Evolutionary conservation across 2,113 vertebrate genomes (phyloP).

Genomic region (Lophotis ruficrista): DNA sequence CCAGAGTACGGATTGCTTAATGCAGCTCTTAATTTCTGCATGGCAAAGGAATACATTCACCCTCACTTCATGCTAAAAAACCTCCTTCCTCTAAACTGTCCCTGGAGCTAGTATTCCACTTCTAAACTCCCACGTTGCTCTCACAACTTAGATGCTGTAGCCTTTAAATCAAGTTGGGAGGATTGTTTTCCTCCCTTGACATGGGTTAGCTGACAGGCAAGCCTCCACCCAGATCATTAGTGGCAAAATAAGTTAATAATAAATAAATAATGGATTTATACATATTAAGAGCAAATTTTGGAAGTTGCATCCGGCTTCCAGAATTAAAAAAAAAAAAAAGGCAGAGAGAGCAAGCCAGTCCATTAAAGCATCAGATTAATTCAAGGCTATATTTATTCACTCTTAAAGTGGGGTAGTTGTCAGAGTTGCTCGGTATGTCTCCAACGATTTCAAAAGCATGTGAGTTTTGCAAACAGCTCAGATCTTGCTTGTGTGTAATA

Average conservation of each 20-base stretch:
- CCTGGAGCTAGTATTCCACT: not conserved
- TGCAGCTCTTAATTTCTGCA: not conserved
- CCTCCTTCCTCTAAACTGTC: not conserved
- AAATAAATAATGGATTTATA: constrained; percentile 23
- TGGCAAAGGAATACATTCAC: not conserved
- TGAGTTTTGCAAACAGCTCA: not conserved
- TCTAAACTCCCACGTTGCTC: not conserved
- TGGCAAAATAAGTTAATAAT: not conserved
- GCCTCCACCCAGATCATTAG: not conserved
- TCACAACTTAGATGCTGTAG: not conserved
- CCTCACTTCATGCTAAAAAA: not conserved
- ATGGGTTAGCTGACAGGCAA: not conserved
- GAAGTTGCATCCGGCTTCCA: not conserved
- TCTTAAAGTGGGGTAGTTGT: not conserved
- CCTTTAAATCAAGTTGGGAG: not conserved
- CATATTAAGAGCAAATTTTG: not conserved
- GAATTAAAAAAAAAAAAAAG: not conserved
- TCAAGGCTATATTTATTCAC: constrained; percentile 1
- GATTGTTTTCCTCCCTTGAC: not conserved
- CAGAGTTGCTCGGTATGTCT: not conserved
- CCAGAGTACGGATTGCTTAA: not conserved
- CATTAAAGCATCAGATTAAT: constrained; percentile 11
- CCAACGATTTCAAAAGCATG: not conserved
- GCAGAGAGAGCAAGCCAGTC: not conserved
- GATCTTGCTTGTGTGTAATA: not conserved